These are phyloP conservation scores for Abrostola triplasia DNA, from an alignment of 2,888 invertebrate species.

Conservation along the genomic window DNA sequence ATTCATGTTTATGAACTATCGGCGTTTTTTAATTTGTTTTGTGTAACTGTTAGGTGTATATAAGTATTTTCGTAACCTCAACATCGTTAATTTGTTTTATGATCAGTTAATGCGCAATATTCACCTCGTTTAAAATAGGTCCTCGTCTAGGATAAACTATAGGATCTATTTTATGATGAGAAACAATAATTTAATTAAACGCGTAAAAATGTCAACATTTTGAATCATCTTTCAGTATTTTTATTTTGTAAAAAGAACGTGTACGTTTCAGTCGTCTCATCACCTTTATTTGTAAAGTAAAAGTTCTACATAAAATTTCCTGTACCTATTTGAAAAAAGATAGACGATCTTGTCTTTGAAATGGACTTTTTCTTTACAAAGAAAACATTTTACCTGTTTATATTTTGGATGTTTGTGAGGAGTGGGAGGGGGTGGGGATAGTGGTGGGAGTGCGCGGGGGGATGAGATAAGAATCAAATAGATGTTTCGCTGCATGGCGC, in stretches of 20 bases:
- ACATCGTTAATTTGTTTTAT: too few species aligned
- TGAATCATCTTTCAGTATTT: slow-evolving; percentile 10
- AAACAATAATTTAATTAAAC: background rate
- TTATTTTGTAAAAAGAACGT: slow-evolving; percentile 14
- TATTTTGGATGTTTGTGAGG: slow-evolving; percentile 77
- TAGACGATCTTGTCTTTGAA: slow-evolving; percentile 76
- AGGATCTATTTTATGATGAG: slow-evolving; percentile 10
- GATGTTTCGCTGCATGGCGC: slow-evolving; percentile 86
- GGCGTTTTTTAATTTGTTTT: slow-evolving; percentile 16
- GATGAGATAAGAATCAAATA: slow-evolving; percentile 87
- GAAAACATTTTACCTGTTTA: slow-evolving; percentile 83
- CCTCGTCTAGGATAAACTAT: too few species aligned
- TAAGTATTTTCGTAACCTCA: background rate
- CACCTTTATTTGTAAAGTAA: slow-evolving; percentile 47
- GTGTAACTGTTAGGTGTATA: background rate
- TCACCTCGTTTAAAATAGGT: too few species aligned
- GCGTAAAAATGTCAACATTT: background rate
- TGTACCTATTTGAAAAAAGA: slow-evolving; percentile 69
- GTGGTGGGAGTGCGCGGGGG: slow-evolving; percentile 59
- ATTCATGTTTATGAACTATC: slow-evolving; percentile 58
- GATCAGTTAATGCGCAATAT: too few species aligned
- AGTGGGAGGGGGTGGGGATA: slow-evolving; percentile 55
- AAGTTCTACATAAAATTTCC: slow-evolving; percentile 59
- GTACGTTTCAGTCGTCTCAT: slow-evolving; percentile 33
- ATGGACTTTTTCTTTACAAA: slow-evolving; percentile 79